Percentiles rank a stretch among this genome's conserved stretches.
Conservation (phyloP, 2,888 invertebrate species). For the Drosophila sordidula region DNA sequence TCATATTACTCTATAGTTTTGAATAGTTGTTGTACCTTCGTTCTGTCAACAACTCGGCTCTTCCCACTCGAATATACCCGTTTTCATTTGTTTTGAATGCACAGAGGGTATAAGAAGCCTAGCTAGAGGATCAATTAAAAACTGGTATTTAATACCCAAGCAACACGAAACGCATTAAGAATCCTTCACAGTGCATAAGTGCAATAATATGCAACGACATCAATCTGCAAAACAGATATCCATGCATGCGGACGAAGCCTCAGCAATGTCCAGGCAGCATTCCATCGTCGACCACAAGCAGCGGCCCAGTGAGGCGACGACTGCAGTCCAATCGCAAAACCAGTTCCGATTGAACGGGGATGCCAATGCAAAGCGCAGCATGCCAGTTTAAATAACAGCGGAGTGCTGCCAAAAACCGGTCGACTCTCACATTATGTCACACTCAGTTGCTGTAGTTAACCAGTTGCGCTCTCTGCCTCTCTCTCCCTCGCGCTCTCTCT, state of each 20-base stretch:
- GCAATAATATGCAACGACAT: slow-evolving; percentile 53
- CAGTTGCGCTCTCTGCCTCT: slow-evolving; percentile 38
- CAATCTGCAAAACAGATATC: slow-evolving; percentile 41
- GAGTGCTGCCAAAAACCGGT: slow-evolving; percentile 58
- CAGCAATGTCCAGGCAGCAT: slow-evolving; percentile 52
- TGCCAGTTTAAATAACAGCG: slow-evolving; percentile 42
- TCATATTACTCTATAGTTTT: no score
- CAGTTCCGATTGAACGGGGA: slow-evolving; percentile 51
- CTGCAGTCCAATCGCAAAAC: slow-evolving; percentile 49
- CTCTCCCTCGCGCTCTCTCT: slow-evolving; percentile 1
- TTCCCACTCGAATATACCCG: not conserved
- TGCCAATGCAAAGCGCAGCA: slow-evolving; percentile 20
- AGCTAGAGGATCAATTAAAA: slow-evolving; percentile 52
- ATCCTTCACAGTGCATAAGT: slow-evolving; percentile 46
- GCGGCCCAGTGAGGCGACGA: slow-evolving; percentile 36
- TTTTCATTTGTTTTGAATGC: not conserved
- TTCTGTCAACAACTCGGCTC: no score
- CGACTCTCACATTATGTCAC: slow-evolving; percentile 36
- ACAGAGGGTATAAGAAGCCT: slow-evolving; percentile 8
- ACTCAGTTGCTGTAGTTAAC: slow-evolving; percentile 55
- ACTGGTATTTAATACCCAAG: slow-evolving; percentile 53
- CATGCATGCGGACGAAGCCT: slow-evolving; percentile 44
- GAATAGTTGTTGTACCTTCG: not conserved
- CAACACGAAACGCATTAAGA: slow-evolving; percentile 60
- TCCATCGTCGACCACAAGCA: slow-evolving; percentile 52